A percentile compares a stretch with the other conserved stretches of the same genome.
These are phyloP conservation scores for Agonopterix heracliana DNA, from an alignment of 2,888 invertebrate species.

Conservation along the genomic window DNA sequence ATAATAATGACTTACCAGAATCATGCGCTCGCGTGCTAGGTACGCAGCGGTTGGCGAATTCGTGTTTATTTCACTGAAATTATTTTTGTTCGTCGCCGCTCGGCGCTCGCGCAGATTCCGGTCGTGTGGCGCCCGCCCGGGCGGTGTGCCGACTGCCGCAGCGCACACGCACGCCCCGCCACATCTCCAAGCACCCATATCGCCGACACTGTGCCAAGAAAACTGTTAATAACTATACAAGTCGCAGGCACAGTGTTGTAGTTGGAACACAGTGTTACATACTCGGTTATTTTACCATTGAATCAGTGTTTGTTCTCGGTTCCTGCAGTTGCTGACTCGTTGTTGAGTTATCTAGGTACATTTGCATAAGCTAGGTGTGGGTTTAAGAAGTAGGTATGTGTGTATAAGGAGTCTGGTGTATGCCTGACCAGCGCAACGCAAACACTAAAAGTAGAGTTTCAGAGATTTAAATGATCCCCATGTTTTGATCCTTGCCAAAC, in stretches of 20 bases:
- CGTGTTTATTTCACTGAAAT: constrained; percentile 59
- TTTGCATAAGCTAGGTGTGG: too few species aligned
- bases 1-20: constrained; percentile 58
- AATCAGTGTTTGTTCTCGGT: not conserved
- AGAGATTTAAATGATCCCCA: too few species aligned
- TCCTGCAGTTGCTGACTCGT: not conserved
- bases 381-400: too few species aligned
- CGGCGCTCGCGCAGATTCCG: constrained; percentile 69
- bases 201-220: not conserved
- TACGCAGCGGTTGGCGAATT: constrained; percentile 45
- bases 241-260: not conserved
- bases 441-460: too few species aligned
- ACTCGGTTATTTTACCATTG: not conserved
- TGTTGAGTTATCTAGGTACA: not conserved
- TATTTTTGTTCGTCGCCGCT: constrained; percentile 52
- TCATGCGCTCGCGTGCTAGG: constrained; percentile 59
- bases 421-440: too few species aligned
- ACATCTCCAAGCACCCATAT: not conserved
- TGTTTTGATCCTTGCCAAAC: too few species aligned
- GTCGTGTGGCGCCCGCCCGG: constrained; percentile 76
- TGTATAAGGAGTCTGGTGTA: too few species aligned
- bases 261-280: not conserved
- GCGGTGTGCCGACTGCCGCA: constrained; percentile 70
- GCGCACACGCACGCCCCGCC: constrained; percentile 24
- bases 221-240: not conserved